phyloP scores from a whole-genome alignment of 1,140 invertebrate species.

The Phthorimaea operculella region DNA sequence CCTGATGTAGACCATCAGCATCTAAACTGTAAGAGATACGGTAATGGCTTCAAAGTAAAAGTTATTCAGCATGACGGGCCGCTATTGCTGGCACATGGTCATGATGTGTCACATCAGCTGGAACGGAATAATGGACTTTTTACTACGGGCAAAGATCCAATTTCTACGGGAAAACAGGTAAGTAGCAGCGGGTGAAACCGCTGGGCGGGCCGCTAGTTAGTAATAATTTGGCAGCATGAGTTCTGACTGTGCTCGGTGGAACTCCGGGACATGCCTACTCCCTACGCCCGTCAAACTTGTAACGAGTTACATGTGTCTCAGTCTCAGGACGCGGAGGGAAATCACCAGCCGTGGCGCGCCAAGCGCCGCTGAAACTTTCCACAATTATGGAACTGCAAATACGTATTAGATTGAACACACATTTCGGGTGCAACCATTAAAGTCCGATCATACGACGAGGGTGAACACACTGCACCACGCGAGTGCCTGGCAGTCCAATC shows the following conservation, averaged over 20 bases:
- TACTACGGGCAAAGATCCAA: no score
- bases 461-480: conserved; percentile 42
- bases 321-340: conserved; percentile 13
- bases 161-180: no score
- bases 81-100: no score
- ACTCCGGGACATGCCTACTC: conserved; percentile 9
- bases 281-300: conserved; percentile 25
- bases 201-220: no score
- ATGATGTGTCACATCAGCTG: no score
- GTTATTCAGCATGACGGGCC: no score
- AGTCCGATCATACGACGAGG: conserved; percentile 36
- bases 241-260: not conserved
- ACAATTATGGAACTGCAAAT: conserved; percentile 52
- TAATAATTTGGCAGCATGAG: conserved; percentile 1
- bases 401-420: conserved; percentile 50
- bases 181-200: no score
- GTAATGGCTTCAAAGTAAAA: no score
- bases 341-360: conserved; percentile 14
- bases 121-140: no score
- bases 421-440: conserved; percentile 44
- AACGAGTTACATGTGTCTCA: conserved; percentile 36
- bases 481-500: conserved; percentile 53
- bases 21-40: no score
- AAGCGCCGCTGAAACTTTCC: conserved; percentile 28
- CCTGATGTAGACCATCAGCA: no score